These are phyloP conservation scores for Gallinago media DNA, from an alignment of 2,113 vertebrate genomes.

Conservation along the genomic window DNA sequence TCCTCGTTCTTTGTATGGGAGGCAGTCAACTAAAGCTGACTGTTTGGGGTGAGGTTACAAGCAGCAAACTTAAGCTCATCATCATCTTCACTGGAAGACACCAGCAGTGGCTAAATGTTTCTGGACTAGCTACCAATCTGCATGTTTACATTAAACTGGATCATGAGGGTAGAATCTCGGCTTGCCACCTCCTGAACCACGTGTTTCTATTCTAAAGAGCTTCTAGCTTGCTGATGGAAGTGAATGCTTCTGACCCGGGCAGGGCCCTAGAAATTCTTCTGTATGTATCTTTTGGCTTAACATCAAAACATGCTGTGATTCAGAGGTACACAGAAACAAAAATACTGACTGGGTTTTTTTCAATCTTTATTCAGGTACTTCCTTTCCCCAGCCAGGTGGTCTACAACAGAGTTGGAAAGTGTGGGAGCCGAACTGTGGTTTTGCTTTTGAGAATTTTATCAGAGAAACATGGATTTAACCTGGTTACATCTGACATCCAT, in stretches of 20 bases:
- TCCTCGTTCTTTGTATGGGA: neutral
- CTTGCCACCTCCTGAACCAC: neutral
- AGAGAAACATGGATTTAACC: conserved; percentile 93
- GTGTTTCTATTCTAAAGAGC: neutral
- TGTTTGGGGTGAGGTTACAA: neutral
- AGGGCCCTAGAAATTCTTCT: neutral
- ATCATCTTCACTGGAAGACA: neutral
- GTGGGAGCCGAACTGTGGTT: conserved; percentile 96
- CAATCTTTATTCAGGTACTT: conserved; percentile 81
- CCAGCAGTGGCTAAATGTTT: neutral
- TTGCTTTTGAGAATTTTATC: conserved; percentile 92
- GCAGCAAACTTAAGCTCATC: neutral
- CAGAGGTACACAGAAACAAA: neutral
- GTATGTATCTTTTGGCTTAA: neutral
- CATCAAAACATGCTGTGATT: neutral
- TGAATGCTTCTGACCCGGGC: neutral
- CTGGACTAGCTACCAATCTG: neutral
- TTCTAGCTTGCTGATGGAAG: neutral
- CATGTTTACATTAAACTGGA: neutral
- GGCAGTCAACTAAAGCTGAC: neutral
- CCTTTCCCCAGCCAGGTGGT: conserved; percentile 98
- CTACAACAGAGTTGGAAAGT: conserved; percentile 99
- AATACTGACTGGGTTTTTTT: conserved; percentile 2
- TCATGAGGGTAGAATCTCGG: neutral
- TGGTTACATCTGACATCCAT: conserved; percentile 97